Conservation (phyloP, 2,888 invertebrate species). For the Lasioglossum villosulum region DNA sequence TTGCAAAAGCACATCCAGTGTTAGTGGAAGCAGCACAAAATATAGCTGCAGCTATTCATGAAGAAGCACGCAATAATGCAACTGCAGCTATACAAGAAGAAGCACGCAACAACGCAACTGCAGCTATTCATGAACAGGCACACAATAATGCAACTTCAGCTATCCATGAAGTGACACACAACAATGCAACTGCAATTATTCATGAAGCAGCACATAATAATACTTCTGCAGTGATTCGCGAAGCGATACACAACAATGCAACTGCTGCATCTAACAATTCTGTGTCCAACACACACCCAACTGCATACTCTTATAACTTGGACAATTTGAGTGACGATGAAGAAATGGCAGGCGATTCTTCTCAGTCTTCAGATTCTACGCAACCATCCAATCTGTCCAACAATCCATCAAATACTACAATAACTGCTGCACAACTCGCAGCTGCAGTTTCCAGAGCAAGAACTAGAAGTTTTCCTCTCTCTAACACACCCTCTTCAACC, state of each 20-base stretch:
- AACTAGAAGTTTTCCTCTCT: slow-evolving; percentile 75
- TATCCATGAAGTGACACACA: slow-evolving; percentile 1
- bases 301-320: slow-evolving; percentile 85
- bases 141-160: slow-evolving; percentile 1
- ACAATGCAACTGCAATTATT: background rate
- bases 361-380: slow-evolving; percentile 84
- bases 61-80: slow-evolving; percentile 85
- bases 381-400: slow-evolving; percentile 74
- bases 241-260: slow-evolving; percentile 70
- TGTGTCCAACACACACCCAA: slow-evolving; percentile 77
- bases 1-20: slow-evolving; percentile 89
- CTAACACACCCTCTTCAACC: slow-evolving; percentile 72
- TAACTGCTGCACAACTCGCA: slow-evolving; percentile 91
- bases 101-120: slow-evolving; percentile 65
- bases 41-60: slow-evolving; percentile 87
- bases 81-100: slow-evolving; percentile 86
- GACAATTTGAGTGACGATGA: slow-evolving; percentile 86
- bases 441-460: slow-evolving; percentile 89
- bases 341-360: slow-evolving; percentile 86
- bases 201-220: background rate
- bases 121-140: background rate
- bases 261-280: slow-evolving; percentile 69
- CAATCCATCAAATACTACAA: slow-evolving; percentile 84
- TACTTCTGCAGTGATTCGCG: background rate
- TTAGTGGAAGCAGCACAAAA: slow-evolving; percentile 89